Conservation (phyloP, 2,797 vertebrate species). For the Lophotriccus pileatus region DNA sequence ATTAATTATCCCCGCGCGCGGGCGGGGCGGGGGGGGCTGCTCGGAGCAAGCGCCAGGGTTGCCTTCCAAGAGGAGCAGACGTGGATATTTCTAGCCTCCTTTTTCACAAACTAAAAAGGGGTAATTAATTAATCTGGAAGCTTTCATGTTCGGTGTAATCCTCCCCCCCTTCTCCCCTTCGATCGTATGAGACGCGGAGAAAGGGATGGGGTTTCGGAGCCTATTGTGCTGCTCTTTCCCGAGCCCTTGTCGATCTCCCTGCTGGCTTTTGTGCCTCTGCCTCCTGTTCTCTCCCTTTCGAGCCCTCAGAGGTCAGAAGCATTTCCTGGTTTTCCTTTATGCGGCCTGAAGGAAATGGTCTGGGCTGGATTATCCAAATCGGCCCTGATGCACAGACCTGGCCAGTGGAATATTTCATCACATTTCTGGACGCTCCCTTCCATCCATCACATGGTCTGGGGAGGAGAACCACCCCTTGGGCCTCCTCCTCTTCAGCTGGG, state of each 20-base stretch:
- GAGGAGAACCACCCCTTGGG: not conserved
- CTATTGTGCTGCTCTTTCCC: not conserved
- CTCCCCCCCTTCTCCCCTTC: not conserved
- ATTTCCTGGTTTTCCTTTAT: constrained; percentile 44
- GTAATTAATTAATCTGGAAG: constrained; percentile 66
- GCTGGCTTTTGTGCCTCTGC: not conserved
- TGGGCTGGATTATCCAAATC: not conserved
- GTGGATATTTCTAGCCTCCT: constrained; percentile 24
- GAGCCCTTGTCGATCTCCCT: not conserved
- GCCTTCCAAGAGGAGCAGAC: constrained; percentile 60
- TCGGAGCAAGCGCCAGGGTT: constrained; percentile 18
- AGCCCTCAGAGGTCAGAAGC: constrained; percentile 37
- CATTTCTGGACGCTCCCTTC: not conserved
- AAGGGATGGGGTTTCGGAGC: not conserved
- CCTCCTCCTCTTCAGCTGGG: not conserved
- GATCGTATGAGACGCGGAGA: not conserved
- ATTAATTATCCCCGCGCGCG: constrained; percentile 56
- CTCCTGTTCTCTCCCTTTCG: not conserved
- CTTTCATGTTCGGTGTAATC: constrained; percentile 13
- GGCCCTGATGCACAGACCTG: not conserved
- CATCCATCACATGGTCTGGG: not conserved
- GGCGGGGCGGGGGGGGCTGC: not conserved
- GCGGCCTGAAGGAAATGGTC: not conserved
- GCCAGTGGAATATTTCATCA: not conserved
- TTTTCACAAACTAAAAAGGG: constrained; percentile 46